Percentiles rank a stretch among this genome's conserved stretches.
Conservation (phyloP, 2,888 invertebrate genomes). For the Synanthedon formicaeformis region DNA sequence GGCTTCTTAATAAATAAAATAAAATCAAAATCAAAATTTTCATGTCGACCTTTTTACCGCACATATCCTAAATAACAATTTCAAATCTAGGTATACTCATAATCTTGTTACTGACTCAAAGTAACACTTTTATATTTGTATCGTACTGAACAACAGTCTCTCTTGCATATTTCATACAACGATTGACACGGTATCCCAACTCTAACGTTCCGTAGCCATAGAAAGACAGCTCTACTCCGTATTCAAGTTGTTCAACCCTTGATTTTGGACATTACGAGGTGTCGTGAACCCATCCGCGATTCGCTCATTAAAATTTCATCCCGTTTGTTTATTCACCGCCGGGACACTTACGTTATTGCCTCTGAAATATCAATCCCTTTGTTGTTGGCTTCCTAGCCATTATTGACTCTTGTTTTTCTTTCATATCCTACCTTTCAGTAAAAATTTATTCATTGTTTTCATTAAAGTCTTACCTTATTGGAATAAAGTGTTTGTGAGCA, state of each 20-base stretch:
- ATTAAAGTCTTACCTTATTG: no score
- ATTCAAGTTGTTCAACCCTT: conserved; percentile 25
- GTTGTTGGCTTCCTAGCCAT: background rate
- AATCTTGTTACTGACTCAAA: no score
- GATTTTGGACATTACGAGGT: conserved; percentile 20
- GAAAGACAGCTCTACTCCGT: conserved; percentile 24
- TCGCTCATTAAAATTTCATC: conserved; percentile 29
- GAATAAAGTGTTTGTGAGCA: no score
- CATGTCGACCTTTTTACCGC: no score
- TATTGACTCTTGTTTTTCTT: background rate
- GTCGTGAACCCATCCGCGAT: conserved; percentile 13
- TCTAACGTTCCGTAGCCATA: conserved; percentile 2
- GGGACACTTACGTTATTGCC: background rate
- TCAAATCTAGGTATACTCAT: no score
- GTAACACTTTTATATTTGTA: no score
- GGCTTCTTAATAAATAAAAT: no score
- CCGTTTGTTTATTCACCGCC: conserved; percentile 15
- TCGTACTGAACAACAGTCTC: no score
- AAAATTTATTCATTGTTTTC: no score
- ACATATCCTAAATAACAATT: no score
- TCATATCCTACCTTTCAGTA: no score
- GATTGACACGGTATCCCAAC: conserved; percentile 17
- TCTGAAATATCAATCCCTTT: background rate
- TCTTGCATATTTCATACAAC: conserved; percentile 38
- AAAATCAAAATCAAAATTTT: no score